These are phyloP conservation scores for Dolichopus griseipennis DNA, from an alignment of 2,888 invertebrate species.

Conservation along the genomic window DNA sequence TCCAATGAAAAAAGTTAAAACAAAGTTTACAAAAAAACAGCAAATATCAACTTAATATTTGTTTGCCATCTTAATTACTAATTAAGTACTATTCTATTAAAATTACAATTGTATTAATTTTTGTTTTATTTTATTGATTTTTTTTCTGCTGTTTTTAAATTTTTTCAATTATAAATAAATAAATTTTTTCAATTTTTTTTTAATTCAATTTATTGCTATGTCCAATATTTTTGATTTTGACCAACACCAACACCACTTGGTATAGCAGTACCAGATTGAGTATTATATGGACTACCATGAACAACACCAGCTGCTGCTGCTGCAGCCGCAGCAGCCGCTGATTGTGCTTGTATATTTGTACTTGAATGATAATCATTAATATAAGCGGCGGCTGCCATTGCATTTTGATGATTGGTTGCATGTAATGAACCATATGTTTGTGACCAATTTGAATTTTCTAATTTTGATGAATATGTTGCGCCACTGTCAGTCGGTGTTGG, in stretches of 20 bases:
- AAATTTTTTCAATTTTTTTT: too few species aligned
- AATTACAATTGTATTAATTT: too few species aligned
- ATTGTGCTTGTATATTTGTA: not conserved
- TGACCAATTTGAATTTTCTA: slow-evolving; percentile 40
- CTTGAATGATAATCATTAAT: slow-evolving; percentile 20
- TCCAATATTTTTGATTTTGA: slow-evolving; percentile 11
- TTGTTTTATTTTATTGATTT: too few species aligned
- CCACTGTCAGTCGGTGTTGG: slow-evolving; percentile 30
- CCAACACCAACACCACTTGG: not conserved
- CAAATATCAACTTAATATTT: too few species aligned
- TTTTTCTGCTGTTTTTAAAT: too few species aligned
- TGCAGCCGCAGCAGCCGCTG: not conserved
- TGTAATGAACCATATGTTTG: slow-evolving; percentile 37
- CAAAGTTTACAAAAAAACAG: too few species aligned
- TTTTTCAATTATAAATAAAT: too few species aligned
- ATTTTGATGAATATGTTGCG: slow-evolving; percentile 29
- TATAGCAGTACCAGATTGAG: not conserved
- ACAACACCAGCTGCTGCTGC: not conserved
- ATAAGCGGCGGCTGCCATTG: slow-evolving; percentile 33
- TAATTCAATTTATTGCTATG: slow-evolving; percentile 4
- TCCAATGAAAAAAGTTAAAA: too few species aligned
- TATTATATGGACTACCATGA: not conserved
- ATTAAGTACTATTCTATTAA: too few species aligned
- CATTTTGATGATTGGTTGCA: slow-evolving; percentile 34
- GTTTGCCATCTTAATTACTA: too few species aligned